Percentiles rank a stretch among this genome's conserved stretches.
phyloP scores from a whole-genome alignment of 2,888 invertebrate genomes.

The Spisula solida region DNA sequence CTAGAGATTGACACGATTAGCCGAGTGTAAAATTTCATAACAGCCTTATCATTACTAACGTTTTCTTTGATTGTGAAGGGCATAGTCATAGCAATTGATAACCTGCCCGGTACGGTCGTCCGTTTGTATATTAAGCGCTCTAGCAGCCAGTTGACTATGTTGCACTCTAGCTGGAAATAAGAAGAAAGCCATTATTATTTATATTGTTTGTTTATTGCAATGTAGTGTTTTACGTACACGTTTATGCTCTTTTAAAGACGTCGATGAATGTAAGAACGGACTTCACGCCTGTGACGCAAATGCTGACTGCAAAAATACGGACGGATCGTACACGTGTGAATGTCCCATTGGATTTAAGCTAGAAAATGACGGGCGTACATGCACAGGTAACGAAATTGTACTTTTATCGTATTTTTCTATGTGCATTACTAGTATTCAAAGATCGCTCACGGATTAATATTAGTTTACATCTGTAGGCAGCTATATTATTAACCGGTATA shows the following conservation, averaged over 20 bases:
- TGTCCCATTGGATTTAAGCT: slow-evolving; percentile 14
- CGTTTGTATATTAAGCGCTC: not conserved
- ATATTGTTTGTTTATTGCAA: not conserved
- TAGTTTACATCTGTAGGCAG: too few species aligned
- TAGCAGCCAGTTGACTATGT: not conserved
- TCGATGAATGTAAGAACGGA: slow-evolving; percentile 5
- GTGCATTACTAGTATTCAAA: too few species aligned
- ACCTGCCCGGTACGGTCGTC: not conserved
- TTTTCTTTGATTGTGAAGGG: too few species aligned
- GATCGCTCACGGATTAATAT: too few species aligned
- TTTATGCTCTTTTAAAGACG: not conserved
- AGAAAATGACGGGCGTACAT: not conserved
- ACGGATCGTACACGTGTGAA: slow-evolving; percentile 32
- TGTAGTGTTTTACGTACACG: not conserved
- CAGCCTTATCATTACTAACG: too few species aligned
- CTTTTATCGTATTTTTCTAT: too few species aligned
- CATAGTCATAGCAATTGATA: not conserved
- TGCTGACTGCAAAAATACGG: slow-evolving; percentile 27
- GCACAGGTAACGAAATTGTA: not conserved
- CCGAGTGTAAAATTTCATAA: too few species aligned
- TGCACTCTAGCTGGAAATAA: not conserved
- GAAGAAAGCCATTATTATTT: not conserved
- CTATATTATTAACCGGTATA: too few species aligned
- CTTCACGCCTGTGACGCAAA: not conserved
- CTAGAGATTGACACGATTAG: too few species aligned